Evolutionary conservation across 2,797 vertebrate genomes (phyloP), one percentile per base, ranked within the genome.

Genomic region (Fistularia tabacaria): DNA sequence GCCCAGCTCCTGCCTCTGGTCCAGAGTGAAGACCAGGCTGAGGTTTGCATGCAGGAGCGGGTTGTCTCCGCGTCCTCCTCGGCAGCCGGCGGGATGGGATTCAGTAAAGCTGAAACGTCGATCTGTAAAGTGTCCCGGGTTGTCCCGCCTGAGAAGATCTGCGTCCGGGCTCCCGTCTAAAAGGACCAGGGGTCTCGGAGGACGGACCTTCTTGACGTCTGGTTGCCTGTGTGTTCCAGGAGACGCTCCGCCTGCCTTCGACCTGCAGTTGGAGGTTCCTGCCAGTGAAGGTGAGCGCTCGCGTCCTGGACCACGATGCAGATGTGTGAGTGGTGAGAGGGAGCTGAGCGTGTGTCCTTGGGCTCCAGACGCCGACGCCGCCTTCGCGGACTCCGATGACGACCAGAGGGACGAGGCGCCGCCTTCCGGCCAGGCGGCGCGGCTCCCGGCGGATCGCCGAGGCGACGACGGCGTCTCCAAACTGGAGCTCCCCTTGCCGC

Each of bases 331-430:
- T n/a, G 14, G 38, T 39, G 10, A 42, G 10, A 56, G 49, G 37
- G 7, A 42, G 54, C 56, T 5, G 62, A 1, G 4, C 9, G 8
- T 0, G 39, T 39, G 65, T 64, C 44, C 0, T 68, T 59, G 38
- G 13, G 14, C 14, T 64, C 10, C 38, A 84, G 85, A 88, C 15
- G 14, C 47, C 7, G 82, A 89, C 44, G 42, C 65, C 44, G 46
- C 58, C 1, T 85, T 79, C 1, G 71, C 64, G 57, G 85, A 88
- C 63, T 88, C 87, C 0, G 88, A 89, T 0, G 84, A 88, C 0
- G 88, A 89, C 50, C 81, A 84, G 48, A 78, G 61, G 44, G 83
- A 85, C 0, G 80, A 87, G 3, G 1, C 37, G 9, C 72, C 49
- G 15, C 71, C 76, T n/a, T 69, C 85, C 8, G 57, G 45, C 45